Percentiles rank a stretch among this genome's conserved stretches.
phyloP scores from a whole-genome alignment of 1,140 invertebrate genomes.

The Chironomus striatipennis region DNA sequence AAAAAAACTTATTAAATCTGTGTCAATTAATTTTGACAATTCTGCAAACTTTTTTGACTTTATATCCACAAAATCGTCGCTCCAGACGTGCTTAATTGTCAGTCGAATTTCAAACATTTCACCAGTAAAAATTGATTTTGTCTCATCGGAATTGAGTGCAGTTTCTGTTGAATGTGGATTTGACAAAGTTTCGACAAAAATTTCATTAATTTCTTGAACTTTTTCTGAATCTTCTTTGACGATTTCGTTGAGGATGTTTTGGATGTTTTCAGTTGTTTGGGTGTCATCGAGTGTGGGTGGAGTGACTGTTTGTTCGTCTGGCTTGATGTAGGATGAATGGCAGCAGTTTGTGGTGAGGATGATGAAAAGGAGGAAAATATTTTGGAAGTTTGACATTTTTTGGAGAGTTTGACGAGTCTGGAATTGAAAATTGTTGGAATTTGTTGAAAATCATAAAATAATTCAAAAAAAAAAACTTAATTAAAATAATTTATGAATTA shows the following conservation, averaged over 20 bases:
- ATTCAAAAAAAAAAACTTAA: no score
- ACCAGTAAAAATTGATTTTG: background rate
- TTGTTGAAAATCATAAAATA: no score
- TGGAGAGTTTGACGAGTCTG: no score
- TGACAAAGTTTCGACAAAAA: background rate
- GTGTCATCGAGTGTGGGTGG: background rate
- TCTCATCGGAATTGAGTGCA: background rate
- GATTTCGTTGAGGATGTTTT: background rate
- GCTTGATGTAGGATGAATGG: no score
- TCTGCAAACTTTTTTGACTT: background rate
- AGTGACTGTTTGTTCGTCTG: no score
- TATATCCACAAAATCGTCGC: background rate
- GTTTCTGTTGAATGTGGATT: background rate
- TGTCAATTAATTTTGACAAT: background rate
- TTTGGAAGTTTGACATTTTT: no score
- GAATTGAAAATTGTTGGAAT: no score
- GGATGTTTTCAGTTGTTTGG: no score
- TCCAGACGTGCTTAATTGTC: background rate
- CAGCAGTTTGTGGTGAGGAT: no score
- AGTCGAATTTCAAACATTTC: background rate
- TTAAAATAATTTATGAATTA: no score
- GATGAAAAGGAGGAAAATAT: no score
- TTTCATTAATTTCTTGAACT: background rate
- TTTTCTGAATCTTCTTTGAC: background rate
- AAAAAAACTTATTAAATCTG: background rate